A percentile compares a stretch with the other conserved stretches of the same genome.
These are phyloP conservation scores for Progne subis DNA, from an alignment of 2,113 vertebrate species.

Conservation along the genomic window DNA sequence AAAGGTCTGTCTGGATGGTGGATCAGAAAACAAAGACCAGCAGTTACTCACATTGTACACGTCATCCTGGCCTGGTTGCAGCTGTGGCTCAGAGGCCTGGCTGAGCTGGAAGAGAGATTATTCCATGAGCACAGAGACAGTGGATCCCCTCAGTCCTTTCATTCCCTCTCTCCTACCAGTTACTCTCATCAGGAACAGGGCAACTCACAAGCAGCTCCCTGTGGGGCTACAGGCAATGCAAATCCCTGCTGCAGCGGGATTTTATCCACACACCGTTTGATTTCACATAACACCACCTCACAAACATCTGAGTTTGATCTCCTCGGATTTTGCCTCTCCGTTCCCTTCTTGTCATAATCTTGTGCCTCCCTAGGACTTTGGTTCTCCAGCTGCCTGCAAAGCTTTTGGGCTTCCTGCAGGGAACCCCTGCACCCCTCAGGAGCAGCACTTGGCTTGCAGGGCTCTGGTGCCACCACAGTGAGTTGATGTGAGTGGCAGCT, in stretches of 20 bases:
- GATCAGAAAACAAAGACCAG: not conserved
- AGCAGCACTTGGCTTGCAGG: not conserved
- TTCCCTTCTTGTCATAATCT: not conserved
- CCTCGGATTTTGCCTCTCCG: not conserved
- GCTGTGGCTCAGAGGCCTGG: not conserved
- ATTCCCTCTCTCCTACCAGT: not conserved
- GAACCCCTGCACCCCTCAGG: not conserved
- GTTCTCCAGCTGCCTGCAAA: not conserved
- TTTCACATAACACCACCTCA: not conserved
- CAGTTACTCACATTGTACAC: conserved; percentile 65
- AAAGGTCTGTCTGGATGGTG: not conserved
- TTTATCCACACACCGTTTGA: not conserved
- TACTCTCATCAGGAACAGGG: not conserved
- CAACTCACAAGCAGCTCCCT: not conserved
- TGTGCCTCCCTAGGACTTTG: rapidly evolving
- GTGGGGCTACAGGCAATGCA: not conserved
- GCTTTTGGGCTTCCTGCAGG: not conserved
- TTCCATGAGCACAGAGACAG: not conserved
- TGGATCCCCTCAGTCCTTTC: not conserved
- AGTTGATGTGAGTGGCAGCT: not conserved
- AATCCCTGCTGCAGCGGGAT: not conserved
- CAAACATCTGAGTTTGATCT: not conserved
- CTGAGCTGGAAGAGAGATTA: conserved; percentile 53
- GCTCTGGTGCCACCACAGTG: not conserved
- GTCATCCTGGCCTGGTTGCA: not conserved